Conservation (phyloP, 53 echinoderm and acorn worm species). For the Crossaster papposus region DNA sequence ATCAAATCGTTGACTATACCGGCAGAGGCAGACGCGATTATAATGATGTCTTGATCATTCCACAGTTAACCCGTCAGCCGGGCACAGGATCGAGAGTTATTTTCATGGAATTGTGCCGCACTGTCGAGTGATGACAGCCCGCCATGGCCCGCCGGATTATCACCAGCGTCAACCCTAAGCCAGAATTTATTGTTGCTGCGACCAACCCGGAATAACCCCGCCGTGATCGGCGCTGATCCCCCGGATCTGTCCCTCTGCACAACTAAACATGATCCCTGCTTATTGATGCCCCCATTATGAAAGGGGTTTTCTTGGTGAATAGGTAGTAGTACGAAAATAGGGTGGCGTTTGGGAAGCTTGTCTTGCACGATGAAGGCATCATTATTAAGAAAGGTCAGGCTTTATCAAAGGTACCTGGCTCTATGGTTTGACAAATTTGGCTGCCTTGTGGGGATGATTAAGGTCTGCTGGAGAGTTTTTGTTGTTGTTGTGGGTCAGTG, state of each 20-base stretch:
- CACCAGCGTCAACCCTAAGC: conserved; percentile 53
- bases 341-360: not conserved
- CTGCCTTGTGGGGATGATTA: conserved; percentile 59
- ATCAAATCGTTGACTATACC: not conserved
- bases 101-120: conserved; percentile 42
- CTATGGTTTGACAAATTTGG: conserved; percentile 43
- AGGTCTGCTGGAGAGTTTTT: not conserved
- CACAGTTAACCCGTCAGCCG: not conserved
- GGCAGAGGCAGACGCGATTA: not conserved
- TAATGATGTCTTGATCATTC: not conserved
- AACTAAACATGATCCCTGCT: conserved; percentile 57
- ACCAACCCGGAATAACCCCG: conserved; percentile 61
- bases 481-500: conserved; percentile 22
- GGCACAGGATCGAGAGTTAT: not conserved
- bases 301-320: conserved; percentile 20
- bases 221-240: conserved; percentile 55
- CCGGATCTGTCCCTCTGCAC: conserved; percentile 29
- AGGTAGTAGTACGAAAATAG: not conserved
- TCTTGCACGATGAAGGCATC: conserved; percentile 33
- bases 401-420: not conserved
- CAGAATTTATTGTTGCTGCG: conserved; percentile 63
- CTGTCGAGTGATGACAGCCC: conserved; percentile 51
- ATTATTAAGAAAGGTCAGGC: conserved; percentile 34
- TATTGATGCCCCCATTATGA: conserved; percentile 49
- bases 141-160: conserved; percentile 49